Base-by-base conservation (phyloP, 2,113 vertebrate genomes). In the Hippoglossus stenolepis region DNA sequence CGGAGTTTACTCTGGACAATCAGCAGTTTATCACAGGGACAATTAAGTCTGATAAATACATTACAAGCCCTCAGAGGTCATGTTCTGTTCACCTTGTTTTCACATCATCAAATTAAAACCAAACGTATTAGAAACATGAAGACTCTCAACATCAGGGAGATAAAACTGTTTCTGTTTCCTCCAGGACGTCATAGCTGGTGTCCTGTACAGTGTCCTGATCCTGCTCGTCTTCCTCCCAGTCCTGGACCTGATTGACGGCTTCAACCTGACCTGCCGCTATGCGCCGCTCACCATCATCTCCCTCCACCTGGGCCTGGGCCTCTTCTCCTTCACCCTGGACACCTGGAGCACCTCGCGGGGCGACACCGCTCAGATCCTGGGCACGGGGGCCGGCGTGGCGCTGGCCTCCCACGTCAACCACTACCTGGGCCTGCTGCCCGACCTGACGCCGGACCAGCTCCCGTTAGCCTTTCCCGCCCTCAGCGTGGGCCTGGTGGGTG, bases 261-360 rank as follows among this genome's bases (percentile, higher is more conserved):
- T 99, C 92, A 97, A 97, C 87, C 89, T 96, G 88, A 96, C 95
- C 14, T 94, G 92, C 88, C 92, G 81, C 87, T 97, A 95, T 0
- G 94, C 98, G 0, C 97, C 98, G 0, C 80, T 97, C 28, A 77
- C 96, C 77, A 96, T 98, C 90, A 89, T 98, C 38, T 95, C 94
- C 13, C 89, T 99, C n/a, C 97, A 98, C 74, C 85, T 97, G 23
- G 95, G 89, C 21, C 75, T 98, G 90, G 97, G 96, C 57, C 94
- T 99, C 82, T 97, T 99, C 89, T 98, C 96, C 62, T 99, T 99
- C 89, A 98, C 95, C 3, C 94, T 99, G 57, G 98, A 99, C 87
- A 97, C 96, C 4, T 99, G 98, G 98, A 99, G 98, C 92, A 99
- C 98, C 0, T 99, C 98, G 0, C 93, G 98, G 2, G 97, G 97